Conservation (phyloP, 2,888 invertebrate genomes). For the Rhabditoides inermis region DNA sequence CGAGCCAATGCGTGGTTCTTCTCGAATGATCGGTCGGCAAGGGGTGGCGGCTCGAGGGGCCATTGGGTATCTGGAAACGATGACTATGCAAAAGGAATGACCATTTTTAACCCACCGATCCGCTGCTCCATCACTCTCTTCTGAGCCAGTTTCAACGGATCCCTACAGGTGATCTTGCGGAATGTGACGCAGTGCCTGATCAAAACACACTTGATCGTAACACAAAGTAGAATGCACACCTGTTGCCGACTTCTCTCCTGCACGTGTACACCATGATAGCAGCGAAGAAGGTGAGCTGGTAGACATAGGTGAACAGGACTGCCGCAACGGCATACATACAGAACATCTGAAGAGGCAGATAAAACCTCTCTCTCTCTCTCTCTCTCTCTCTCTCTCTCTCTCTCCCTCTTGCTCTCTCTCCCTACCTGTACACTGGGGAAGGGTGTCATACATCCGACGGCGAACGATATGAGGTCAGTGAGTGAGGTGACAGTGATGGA, state of each 20-base stretch:
- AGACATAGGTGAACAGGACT: constrained; percentile 78
- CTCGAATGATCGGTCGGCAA: constrained; percentile 30
- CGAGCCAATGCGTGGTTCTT: constrained; percentile 58
- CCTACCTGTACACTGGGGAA: constrained; percentile 73
- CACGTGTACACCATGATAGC: constrained; percentile 56
- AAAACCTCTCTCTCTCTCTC: too few relatives aligned
- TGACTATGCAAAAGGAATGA: background rate
- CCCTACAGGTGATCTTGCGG: constrained; percentile 24
- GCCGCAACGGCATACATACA: constrained; percentile 89
- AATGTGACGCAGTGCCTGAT: constrained; percentile 45
- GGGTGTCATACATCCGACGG: constrained; percentile 82
- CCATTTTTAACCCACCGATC: background rate
- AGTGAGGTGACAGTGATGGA: constrained; percentile 88
- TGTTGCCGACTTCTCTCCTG: constrained; percentile 29
- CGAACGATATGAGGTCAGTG: constrained; percentile 79
- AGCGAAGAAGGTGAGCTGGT: constrained; percentile 85
- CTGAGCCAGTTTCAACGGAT: background rate
- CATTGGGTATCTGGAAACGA: background rate
- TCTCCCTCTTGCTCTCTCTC: constrained; percentile 51
- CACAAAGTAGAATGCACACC: background rate
- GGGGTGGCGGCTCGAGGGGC: background rate
- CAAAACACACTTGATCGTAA: constrained; percentile 11
- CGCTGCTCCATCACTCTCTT: background rate
- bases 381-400: too few relatives aligned
- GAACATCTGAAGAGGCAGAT: constrained; percentile 63